Evolutionary conservation across 1,140 invertebrate genomes (phyloP).

Genomic region (Carposina sasakii): DNA sequence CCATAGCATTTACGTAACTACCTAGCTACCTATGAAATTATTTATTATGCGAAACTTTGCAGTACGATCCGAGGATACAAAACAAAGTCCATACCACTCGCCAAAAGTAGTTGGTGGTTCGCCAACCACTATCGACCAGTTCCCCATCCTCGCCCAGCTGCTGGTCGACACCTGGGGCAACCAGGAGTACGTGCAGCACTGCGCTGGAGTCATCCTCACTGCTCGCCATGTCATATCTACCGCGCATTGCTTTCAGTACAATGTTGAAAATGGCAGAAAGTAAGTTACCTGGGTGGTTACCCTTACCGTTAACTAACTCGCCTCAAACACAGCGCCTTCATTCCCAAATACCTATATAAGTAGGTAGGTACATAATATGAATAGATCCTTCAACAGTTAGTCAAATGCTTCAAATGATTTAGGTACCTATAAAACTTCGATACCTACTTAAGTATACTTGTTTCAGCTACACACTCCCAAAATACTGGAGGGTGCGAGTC

Average conservation of each 20-base stretch:
- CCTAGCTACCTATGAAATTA: too few relatives aligned
- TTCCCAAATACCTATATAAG: too few relatives aligned
- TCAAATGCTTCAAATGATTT: too few relatives aligned
- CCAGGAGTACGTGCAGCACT: conserved; percentile 45
- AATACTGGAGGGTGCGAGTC: conserved; percentile 52
- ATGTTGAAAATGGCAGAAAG: conserved; percentile 43
- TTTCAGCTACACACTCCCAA: conserved; percentile 45
- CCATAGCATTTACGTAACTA: too few relatives aligned
- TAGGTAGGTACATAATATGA: too few relatives aligned
- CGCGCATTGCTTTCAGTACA: conserved; percentile 58
- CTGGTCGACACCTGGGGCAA: conserved; percentile 49
- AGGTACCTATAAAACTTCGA: not conserved
- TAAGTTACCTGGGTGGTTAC: too few relatives aligned
- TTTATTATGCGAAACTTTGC: too few relatives aligned
- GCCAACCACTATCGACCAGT: conserved; percentile 45
- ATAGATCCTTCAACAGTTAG: too few relatives aligned
- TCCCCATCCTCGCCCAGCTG: conserved; percentile 53
- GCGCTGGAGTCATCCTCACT: conserved; percentile 58
- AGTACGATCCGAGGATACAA: too few relatives aligned
- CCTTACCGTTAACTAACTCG: too few relatives aligned
- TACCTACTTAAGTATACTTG: conserved; percentile 13
- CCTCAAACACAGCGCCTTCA: too few relatives aligned
- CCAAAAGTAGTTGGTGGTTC: conserved; percentile 51
- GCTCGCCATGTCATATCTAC: conserved; percentile 50
- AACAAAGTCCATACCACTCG: too few relatives aligned